These are phyloP conservation scores for Amphimallon solstitiale DNA, from an alignment of 2,888 invertebrate species.

Conservation along the genomic window DNA sequence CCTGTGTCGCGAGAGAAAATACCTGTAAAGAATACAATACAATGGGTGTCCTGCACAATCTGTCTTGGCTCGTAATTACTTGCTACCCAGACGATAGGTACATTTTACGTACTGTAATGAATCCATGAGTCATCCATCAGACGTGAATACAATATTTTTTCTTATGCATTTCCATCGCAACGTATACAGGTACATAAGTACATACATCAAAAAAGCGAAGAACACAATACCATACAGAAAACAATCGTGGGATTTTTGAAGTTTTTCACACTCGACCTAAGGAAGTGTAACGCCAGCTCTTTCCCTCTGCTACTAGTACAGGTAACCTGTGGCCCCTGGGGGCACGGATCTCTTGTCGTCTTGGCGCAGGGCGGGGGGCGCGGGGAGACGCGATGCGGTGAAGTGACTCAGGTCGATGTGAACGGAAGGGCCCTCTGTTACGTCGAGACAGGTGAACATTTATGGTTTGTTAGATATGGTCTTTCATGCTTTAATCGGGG, in stretches of 20 bases:
- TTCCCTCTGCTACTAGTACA: neutral
- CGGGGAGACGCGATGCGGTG: neutral
- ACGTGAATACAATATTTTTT: too few species aligned
- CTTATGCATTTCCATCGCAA: too few species aligned
- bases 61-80: too few species aligned
- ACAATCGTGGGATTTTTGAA: conserved; percentile 24
- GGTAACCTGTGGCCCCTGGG: conserved; percentile 21
- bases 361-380: neutral
- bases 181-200: too few species aligned
- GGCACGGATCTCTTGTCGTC: neutral
- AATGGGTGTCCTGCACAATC: too few species aligned
- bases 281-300: conserved; percentile 22
- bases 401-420: neutral
- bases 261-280: conserved; percentile 21
- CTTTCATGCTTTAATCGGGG: conserved; percentile 19
- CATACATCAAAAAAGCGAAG: too few species aligned
- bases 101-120: too few species aligned
- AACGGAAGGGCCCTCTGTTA: conserved; percentile 22
- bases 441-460: conserved; percentile 24
- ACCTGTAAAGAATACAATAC: too few species aligned
- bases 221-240: neutral
- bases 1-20: too few species aligned
- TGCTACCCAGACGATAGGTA: too few species aligned
- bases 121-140: too few species aligned
- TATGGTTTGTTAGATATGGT: conserved; percentile 29